These are phyloP conservation scores for Paramormyrops hopkinsi DNA, from an alignment of 2,797 vertebrate genomes.

Conservation along the genomic window DNA sequence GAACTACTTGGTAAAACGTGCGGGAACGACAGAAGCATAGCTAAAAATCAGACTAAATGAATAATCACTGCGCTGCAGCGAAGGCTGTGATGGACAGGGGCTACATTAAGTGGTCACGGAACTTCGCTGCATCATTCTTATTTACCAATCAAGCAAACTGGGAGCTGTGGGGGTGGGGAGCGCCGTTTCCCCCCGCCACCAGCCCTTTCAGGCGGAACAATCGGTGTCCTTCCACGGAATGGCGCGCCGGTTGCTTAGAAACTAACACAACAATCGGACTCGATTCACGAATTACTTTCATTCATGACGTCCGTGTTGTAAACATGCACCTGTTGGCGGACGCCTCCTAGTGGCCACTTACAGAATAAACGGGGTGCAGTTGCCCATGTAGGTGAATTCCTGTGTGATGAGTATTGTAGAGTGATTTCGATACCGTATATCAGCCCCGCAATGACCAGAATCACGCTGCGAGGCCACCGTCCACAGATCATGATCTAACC, in stretches of 20 bases:
- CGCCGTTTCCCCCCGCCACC: not conserved
- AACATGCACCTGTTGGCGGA: not conserved
- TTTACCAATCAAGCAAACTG: not conserved
- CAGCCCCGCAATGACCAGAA: not conserved
- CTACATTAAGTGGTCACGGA: not conserved
- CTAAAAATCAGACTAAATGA: not conserved
- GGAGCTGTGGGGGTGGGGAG: not conserved
- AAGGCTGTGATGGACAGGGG: not conserved
- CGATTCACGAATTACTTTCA: slow-evolving; percentile 6
- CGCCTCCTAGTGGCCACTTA: not conserved
- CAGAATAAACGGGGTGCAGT: not conserved
- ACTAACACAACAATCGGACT: not conserved
- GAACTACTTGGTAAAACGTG: not conserved
- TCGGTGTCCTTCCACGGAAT: not conserved
- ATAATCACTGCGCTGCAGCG: not conserved
- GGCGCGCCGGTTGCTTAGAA: slow-evolving; percentile 4
- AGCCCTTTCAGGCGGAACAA: not conserved
- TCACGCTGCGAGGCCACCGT: not conserved
- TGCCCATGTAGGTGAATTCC: not conserved
- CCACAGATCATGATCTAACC: not conserved
- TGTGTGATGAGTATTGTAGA: not conserved
- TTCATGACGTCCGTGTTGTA: not conserved
- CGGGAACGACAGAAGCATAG: not conserved
- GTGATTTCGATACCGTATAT: not conserved
- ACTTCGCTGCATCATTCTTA: not conserved